phyloP scores from a whole-genome alignment of 2,113 vertebrate species.

The Indicator indicator region DNA sequence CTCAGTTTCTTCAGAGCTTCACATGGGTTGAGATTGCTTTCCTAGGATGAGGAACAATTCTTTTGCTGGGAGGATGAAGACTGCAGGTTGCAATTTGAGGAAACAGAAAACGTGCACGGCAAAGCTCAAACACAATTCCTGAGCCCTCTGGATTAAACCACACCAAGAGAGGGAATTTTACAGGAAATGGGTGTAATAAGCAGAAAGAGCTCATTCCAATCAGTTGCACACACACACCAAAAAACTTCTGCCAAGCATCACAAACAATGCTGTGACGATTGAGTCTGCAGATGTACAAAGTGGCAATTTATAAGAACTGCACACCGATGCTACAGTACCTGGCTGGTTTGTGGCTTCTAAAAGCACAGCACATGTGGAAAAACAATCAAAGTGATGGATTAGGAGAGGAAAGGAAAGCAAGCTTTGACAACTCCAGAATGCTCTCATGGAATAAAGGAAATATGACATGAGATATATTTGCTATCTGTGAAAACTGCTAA shows the following conservation, averaged over 20 bases:
- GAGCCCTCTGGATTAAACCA: neutral
- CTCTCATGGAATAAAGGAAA: constrained; percentile 58
- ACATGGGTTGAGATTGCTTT: neutral
- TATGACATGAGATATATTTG: constrained; percentile 32
- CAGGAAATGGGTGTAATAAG: constrained; percentile 12
- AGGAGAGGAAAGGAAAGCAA: constrained; percentile 70
- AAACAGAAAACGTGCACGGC: constrained; percentile 60
- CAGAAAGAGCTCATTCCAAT: constrained; percentile 55
- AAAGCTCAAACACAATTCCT: constrained; percentile 49
- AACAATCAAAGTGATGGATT: constrained; percentile 81
- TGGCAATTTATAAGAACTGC: constrained; percentile 50
- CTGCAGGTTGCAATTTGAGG: constrained; percentile 1
- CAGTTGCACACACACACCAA: constrained; percentile 15
- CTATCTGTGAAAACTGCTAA: constrained; percentile 12
- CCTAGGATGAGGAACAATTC: neutral
- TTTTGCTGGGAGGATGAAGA: constrained; percentile 1
- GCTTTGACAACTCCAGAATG: constrained; percentile 67
- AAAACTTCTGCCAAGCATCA: constrained; percentile 66
- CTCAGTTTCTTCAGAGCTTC: neutral
- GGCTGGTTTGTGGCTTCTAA: constrained; percentile 89
- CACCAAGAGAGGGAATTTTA: neutral
- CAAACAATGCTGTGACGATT: constrained; percentile 52
- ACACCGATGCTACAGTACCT: constrained; percentile 86
- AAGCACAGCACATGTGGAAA: constrained; percentile 83
- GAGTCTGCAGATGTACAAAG: constrained; percentile 58